Percentiles rank a stretch among this genome's conserved stretches.
Conservation (phyloP, 2,113 vertebrate genomes). For the Nematolebias whitei region DNA sequence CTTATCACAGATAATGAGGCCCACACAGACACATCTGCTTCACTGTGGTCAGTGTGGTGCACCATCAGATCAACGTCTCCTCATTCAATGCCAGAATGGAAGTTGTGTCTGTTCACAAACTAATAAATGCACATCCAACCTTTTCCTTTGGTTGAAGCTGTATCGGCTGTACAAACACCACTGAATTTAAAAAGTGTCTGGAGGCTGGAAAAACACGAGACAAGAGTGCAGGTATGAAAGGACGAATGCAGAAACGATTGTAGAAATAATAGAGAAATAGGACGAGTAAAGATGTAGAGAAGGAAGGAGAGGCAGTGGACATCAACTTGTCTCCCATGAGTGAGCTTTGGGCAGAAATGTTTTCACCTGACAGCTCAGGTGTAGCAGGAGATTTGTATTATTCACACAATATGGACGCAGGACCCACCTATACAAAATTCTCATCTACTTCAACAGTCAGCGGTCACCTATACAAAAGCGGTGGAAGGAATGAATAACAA, state of each 20-base stretch:
- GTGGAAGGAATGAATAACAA: no score
- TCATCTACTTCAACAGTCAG: no score
- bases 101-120: conserved; percentile 26
- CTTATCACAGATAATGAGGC: conserved; percentile 35
- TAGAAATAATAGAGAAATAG: neutral
- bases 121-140: conserved; percentile 24
- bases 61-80: conserved; percentile 9
- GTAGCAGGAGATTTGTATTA: neutral
- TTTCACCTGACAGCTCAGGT: neutral
- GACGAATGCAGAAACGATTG: conserved; percentile 1
- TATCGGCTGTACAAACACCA: conserved; percentile 22
- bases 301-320: conserved; percentile 2
- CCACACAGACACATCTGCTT: conserved; percentile 12
- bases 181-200: conserved; percentile 41
- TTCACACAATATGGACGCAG: neutral
- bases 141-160: conserved; percentile 26
- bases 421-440: neutral
- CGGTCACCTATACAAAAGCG: no score
- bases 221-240: neutral
- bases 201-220: conserved; percentile 7
- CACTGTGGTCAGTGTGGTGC: conserved; percentile 12
- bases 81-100: conserved; percentile 11
- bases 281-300: conserved; percentile 20
- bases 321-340: conserved; percentile 19
- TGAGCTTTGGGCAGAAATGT: conserved; percentile 17